Conservation (phyloP, 2,888 invertebrate genomes). For the Sturmia bella region DNA sequence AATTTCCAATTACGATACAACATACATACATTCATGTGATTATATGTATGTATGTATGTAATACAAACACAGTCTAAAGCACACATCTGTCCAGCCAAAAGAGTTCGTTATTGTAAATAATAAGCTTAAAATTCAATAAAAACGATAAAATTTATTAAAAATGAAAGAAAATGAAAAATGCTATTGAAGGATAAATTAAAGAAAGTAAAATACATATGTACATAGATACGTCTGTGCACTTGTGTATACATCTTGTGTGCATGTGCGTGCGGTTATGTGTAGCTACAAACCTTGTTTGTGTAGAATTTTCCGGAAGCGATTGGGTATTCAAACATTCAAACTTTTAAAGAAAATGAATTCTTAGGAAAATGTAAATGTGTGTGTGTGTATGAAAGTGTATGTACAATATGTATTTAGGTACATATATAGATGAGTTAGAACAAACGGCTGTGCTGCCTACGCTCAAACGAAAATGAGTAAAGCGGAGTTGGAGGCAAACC, state of each 20-base stretch:
- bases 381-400: too few species aligned
- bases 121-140: constrained; percentile 61
- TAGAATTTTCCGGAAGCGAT: neutral
- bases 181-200: constrained; percentile 61
- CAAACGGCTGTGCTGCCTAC: constrained; percentile 52
- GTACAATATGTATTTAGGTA: too few species aligned
- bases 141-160: constrained; percentile 66
- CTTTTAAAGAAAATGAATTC: constrained; percentile 30
- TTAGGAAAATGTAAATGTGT: constrained; percentile 16
- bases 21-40: too few species aligned
- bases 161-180: constrained; percentile 57
- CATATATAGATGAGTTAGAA: constrained; percentile 33
- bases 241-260: neutral
- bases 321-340: constrained; percentile 25
- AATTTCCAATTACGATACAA: constrained; percentile 71
- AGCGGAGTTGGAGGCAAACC: neutral
- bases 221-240: neutral
- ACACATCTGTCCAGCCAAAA: constrained; percentile 18
- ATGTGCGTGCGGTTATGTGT: neutral
- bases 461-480: neutral
- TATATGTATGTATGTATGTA: too few species aligned
- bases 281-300: neutral
- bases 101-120: constrained; percentile 48
- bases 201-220: neutral
- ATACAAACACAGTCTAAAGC: constrained; percentile 74